Percentiles rank a stretch among this genome's conserved stretches.
Conservation (phyloP, 2,888 invertebrate genomes). For the Cryptus viduatorius region DNA sequence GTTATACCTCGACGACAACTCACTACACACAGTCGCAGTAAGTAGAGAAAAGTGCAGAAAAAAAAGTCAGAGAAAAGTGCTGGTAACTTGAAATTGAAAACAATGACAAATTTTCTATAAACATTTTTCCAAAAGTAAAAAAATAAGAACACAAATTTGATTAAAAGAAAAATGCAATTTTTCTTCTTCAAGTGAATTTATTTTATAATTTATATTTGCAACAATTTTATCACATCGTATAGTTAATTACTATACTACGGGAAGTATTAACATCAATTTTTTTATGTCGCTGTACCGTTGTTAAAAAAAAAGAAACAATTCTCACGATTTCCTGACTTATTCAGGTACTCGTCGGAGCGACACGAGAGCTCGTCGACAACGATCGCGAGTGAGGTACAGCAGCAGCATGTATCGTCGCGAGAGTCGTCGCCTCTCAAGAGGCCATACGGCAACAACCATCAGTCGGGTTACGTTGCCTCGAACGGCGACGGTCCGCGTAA, state of each 20-base stretch:
- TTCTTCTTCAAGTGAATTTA: no score
- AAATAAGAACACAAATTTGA: no score
- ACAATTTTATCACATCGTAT: no score
- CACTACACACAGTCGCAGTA: slow-evolving; percentile 88
- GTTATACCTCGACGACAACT: slow-evolving; percentile 87
- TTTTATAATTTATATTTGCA: no score
- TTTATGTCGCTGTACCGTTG: neutral
- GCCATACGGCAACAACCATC: slow-evolving; percentile 64
- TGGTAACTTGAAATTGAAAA: neutral
- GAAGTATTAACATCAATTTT: slow-evolving; percentile 9
- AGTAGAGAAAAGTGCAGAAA: slow-evolving; percentile 83
- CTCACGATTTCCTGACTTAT: slow-evolving; percentile 38
- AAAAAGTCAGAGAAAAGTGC: neutral
- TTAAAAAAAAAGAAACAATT: slow-evolving; percentile 9
- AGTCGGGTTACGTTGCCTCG: slow-evolving; percentile 63
- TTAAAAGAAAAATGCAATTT: no score
- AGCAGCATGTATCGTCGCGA: slow-evolving; percentile 74
- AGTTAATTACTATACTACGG: no score
- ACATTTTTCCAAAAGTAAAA: no score
- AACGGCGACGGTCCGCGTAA: slow-evolving; percentile 70
- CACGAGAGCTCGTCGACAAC: slow-evolving; percentile 77
- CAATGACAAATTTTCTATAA: no score
- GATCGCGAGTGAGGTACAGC: slow-evolving; percentile 74
- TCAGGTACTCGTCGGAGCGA: slow-evolving; percentile 79
- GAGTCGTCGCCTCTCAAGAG: slow-evolving; percentile 76